These are phyloP conservation scores for Bombus affinis DNA, from an alignment of 1,140 invertebrate genomes.

Conservation along the genomic window DNA sequence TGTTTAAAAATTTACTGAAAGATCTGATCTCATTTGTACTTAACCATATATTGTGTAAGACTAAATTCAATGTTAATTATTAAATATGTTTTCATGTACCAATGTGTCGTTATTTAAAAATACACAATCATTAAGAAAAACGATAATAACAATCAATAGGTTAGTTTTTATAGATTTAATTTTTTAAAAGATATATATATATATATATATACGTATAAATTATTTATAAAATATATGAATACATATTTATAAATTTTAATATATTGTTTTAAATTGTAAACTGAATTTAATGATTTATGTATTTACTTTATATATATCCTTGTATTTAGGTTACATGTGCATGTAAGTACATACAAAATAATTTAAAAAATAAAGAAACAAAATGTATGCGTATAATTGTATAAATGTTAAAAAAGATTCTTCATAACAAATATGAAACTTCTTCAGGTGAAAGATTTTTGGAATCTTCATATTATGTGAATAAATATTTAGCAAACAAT, in stretches of 20 bases:
- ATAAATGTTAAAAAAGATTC: neutral
- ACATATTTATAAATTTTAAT: neutral
- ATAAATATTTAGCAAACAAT: slow-evolving; percentile 11
- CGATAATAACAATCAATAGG: neutral
- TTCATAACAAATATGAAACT: neutral
- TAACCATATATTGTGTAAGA: slow-evolving; percentile 7
- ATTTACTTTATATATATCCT: neutral
- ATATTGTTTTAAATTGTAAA: neutral
- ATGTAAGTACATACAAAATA: neutral
- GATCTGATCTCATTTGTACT: slow-evolving; percentile 41
- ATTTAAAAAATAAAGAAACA: neutral
- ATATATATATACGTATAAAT: neutral
- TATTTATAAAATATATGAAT: slow-evolving; percentile 3
- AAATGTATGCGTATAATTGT: neutral
- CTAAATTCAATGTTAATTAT: slow-evolving; percentile 4
- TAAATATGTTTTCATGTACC: neutral
- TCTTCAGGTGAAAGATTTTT: neutral
- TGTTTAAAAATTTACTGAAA: neutral
- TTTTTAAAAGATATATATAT: neutral
- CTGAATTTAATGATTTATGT: neutral
- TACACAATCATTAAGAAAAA: neutral
- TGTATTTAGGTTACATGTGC: neutral
- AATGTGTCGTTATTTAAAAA: neutral
- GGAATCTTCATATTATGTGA: neutral
- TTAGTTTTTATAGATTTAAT: slow-evolving; percentile 7